Conservation (phyloP, 2,888 invertebrate genomes). For the Pandemis corylana region DNA sequence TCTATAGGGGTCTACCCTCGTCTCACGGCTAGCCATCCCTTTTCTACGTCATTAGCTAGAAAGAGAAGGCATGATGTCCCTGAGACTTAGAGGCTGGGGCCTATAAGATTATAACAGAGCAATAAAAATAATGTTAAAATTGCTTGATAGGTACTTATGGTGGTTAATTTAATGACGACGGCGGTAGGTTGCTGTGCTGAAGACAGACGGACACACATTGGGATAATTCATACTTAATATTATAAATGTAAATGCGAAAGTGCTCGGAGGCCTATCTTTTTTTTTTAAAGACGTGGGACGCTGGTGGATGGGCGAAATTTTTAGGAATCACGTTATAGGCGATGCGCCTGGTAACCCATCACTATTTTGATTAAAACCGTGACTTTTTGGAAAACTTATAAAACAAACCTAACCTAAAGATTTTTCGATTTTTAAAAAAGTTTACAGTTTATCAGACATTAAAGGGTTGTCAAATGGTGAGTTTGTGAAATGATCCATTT, state of each 20-base stretch:
- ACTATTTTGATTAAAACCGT: too few relatives aligned
- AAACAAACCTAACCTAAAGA: too few relatives aligned
- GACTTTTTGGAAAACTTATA: too few relatives aligned
- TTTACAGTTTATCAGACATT: too few relatives aligned
- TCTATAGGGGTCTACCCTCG: neutral
- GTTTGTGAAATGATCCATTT: too few relatives aligned
- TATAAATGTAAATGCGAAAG: too few relatives aligned
- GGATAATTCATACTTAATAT: neutral
- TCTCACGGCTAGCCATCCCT: neutral
- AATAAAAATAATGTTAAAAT: constrained; percentile 12
- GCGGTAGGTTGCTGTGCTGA: constrained; percentile 6
- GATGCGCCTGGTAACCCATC: too few relatives aligned
- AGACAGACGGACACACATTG: neutral
- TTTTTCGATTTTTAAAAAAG: too few relatives aligned
- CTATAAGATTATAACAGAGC: constrained; percentile 7
- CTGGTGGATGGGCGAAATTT: too few relatives aligned
- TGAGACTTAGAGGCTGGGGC: neutral
- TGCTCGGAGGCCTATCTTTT: too few relatives aligned
- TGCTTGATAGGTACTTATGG: constrained; percentile 13
- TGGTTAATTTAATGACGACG: neutral
- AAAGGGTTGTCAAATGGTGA: too few relatives aligned
- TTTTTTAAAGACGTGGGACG: neutral
- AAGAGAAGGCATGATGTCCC: neutral
- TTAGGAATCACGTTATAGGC: too few relatives aligned
- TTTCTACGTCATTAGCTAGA: neutral